Conservation (phyloP, 2,797 vertebrate species). For the Acipenser transmontanus region DNA sequence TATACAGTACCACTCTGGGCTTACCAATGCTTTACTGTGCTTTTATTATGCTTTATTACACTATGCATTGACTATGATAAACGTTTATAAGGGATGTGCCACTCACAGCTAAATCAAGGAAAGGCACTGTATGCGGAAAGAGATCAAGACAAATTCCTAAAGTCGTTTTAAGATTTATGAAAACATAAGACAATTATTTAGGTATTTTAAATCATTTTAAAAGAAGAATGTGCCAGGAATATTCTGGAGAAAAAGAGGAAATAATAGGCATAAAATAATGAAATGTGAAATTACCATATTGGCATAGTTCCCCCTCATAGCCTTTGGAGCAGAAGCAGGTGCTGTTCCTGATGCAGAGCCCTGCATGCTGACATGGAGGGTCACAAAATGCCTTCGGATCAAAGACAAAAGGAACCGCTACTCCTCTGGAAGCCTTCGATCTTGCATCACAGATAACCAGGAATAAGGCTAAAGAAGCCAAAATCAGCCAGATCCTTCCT, state of each 20-base stretch:
- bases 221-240: neutral
- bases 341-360: constrained; percentile 73
- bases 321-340: constrained; percentile 72
- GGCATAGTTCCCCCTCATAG: constrained; percentile 75
- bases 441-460: constrained; percentile 34
- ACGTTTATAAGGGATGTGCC: no score
- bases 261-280: constrained; percentile 3
- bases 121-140: no score
- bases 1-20: no score
- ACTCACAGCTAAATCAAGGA: no score
- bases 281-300: constrained; percentile 56
- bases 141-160: neutral
- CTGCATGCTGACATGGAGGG: constrained; percentile 66
- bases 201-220: neutral
- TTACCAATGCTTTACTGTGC: no score
- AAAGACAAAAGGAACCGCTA: constrained; percentile 61
- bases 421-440: constrained; percentile 56
- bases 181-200: neutral
- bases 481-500: constrained; percentile 24
- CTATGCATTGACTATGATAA: no score
- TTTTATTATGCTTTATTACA: no score
- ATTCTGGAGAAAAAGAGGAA: neutral
- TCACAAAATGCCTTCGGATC: constrained; percentile 58
- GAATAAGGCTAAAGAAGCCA: constrained; percentile 24
- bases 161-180: no score